A percentile compares a stretch with the other conserved stretches of the same genome.
Conservation (phyloP, 2,113 vertebrate genomes). For the Eudyptes chrysolophus region DNA sequence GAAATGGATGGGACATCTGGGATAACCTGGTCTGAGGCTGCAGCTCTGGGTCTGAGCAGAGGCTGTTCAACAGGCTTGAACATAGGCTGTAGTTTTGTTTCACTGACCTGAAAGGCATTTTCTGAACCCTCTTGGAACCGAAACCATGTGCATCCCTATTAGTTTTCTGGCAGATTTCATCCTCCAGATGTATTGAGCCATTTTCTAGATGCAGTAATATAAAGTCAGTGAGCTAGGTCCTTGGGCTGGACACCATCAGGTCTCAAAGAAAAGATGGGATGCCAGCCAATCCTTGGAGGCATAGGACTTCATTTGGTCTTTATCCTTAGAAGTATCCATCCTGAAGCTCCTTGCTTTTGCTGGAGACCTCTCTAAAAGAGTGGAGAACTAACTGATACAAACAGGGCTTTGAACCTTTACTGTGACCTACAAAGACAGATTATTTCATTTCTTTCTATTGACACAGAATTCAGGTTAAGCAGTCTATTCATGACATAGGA, state of each 20-base stretch:
- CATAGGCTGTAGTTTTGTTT: background rate
- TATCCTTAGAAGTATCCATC: background rate
- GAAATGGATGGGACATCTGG: background rate
- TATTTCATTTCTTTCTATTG: background rate
- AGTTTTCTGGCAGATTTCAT: background rate
- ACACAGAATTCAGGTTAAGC: background rate
- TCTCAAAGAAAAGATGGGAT: background rate
- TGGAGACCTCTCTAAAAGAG: background rate
- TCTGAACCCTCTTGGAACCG: background rate
- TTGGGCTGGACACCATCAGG: background rate
- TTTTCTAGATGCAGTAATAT: background rate
- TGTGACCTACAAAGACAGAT: background rate
- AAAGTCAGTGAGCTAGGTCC: background rate
- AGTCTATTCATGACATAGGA: background rate
- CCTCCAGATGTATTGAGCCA: background rate
- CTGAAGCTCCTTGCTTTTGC: background rate
- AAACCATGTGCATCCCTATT: background rate
- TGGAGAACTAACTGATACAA: background rate
- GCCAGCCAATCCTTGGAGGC: background rate
- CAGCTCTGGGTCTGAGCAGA: background rate
- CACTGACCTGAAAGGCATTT: background rate
- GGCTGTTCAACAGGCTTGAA: background rate
- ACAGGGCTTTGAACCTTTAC: background rate
- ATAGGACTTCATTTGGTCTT: background rate
- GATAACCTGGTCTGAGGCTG: background rate